A percentile compares a stretch with the other conserved stretches of the same genome.
phyloP scores from a whole-genome alignment of 2,113 vertebrate genomes.

The Ptilonorhynchus violaceus region DNA sequence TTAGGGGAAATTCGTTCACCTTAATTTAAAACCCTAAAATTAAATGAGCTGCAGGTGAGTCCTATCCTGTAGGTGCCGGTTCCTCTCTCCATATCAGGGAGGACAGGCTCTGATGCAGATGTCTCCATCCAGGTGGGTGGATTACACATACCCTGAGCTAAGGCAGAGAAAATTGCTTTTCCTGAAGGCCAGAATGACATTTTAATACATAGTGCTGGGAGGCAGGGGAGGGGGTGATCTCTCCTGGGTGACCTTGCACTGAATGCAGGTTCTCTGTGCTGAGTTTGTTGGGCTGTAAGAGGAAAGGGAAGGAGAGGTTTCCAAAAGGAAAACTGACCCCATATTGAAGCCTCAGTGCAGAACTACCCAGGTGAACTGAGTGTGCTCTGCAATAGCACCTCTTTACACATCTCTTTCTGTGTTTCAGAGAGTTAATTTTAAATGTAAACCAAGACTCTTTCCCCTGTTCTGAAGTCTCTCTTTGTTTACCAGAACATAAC shows the following conservation, averaged over 20 bases:
- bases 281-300: neutral
- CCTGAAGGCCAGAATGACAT: neutral
- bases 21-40: neutral
- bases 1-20: neutral
- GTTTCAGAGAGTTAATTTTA: neutral
- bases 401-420: neutral
- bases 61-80: neutral
- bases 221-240: neutral
- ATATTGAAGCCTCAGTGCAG: fast-evolving
- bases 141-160: neutral
- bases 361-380: neutral
- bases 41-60: neutral
- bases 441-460: neutral
- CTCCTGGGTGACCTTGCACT: neutral
- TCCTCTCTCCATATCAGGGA: neutral
- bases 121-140: neutral
- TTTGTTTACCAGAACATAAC: neutral
- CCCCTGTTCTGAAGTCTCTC: neutral
- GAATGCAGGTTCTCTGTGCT: neutral
- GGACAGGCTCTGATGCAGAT: neutral
- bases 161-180: neutral
- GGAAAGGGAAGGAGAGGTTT: neutral
- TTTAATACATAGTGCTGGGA: neutral
- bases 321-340: neutral
- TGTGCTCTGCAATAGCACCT: too few species aligned